Evolutionary conservation across 2,797 vertebrate species (phyloP), one percentile per base, ranked within the genome.

Genomic region (Protonibea diacanthus): DNA sequence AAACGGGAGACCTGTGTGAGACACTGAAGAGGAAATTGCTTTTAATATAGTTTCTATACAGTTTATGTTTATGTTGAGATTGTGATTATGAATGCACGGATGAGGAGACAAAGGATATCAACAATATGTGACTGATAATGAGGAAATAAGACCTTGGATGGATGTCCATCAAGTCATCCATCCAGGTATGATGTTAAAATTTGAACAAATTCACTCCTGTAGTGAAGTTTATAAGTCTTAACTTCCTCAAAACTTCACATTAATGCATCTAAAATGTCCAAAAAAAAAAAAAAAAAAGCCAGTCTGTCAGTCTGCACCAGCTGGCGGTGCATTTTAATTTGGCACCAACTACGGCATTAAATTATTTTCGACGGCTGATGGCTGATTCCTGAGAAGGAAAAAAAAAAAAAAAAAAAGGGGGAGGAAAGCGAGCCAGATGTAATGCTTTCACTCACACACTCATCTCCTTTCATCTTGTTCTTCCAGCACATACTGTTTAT

Each of bases 311-410:
- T 81, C 68, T 48, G 72, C 84, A 83, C 78, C 89, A 90, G 82
- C 88, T 83, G 86, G 81, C n/a, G 23, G 40, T 76, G 71, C 85
- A 68, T 88, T 89, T 88, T 81, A 87, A 89, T 91, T 89, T 92
- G 90, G 88, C 89, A 67, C 45, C 23, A 55, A 74, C 79, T 8
- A 52, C 58, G 14, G 69, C 67, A 67, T 87, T 71, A 81, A 84
- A 89, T 88, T 76, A 85, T 80, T 77, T 84, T 74, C 51, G 74
- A 88, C 64, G 25, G 85, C 76, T 90, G 84, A 86, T 72, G 86
- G 66, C 82, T 87, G 80, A 88, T 78, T 90, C 77, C 83, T 74
- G 73, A 76, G 69, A 53, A 78, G 29, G 47, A 21, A 23, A 47
- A 38, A 51, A 42, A 53, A 45, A 47, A 53, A 21, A 51, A 42